Base-by-base conservation (phyloP, 2,888 invertebrate species). In the Silvanus unidentatus region DNA sequence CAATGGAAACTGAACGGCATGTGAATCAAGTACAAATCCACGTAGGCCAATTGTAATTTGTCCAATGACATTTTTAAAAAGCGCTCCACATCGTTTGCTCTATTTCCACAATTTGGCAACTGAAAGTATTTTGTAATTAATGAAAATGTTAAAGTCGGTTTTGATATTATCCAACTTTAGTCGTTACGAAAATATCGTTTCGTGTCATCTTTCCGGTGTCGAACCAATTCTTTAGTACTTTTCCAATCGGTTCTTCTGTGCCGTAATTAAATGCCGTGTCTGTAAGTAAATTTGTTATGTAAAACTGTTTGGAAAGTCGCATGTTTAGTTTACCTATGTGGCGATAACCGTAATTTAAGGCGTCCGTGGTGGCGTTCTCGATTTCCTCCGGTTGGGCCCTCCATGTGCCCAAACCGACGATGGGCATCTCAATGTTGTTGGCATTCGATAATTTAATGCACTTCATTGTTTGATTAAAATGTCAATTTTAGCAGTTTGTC, bases 181-280 rank as follows among this genome's bases (percentile, higher is more conserved):
- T 85, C 16, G 86, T 86, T 48, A 89, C 78, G 70, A 88, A 89
- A 47, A 89, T 71, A 39, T 88, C 85, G 57, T 82, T 78, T 45
- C 89, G 73, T 47, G 73, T 77, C 9, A 84, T 78, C 59, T 77
- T 77, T 30, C 82, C 83, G 37, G 76, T 73, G 15, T 73, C 65
- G 27, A 87, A 73, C 81, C 84, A 84, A 60, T 77, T 76, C 55
- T 79, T 77, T 39, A 89, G 67, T 22, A 80, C 82, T 44, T 73
- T 75, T 2, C 88, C 88, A 52, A 89, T 84, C 1, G 81, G 77
- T 52, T 82, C 82, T 69, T 89, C 88, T 58, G 87, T 89, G 51
- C 82, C 80, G 61, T 89, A 89, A 71, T 84, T 83, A 63, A 82
- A 83, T 16, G 88, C 88, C 9, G 88, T 88, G 64, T 89, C 88